Percentiles rank a stretch among this genome's conserved stretches.
phyloP scores from a whole-genome alignment of 2,888 invertebrate species.

The Xestia xanthographa region DNA sequence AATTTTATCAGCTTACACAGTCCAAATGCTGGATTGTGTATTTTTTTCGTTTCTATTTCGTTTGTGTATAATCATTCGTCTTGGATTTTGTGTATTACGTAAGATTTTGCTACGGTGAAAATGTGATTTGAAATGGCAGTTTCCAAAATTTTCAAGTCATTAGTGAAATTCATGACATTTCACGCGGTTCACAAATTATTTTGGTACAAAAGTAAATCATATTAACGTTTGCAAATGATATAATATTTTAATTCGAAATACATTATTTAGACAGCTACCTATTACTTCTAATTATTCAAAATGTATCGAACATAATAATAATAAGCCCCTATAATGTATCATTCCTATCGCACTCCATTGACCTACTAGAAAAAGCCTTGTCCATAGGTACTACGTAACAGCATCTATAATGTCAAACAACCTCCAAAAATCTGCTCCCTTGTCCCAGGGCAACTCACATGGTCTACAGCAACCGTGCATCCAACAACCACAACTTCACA shows the following conservation, averaged over 20 bases:
- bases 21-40: conserved; percentile 61
- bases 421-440: not conserved
- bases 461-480: not conserved
- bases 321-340: not conserved
- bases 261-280: not conserved
- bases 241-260: not conserved
- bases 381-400: not conserved
- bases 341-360: no score
- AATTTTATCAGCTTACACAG: conserved; percentile 72
- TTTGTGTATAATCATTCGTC: conserved; percentile 64
- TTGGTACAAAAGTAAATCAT: not conserved
- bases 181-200: not conserved
- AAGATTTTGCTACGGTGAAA: conserved; percentile 27
- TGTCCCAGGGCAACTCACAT: not conserved
- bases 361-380: not conserved
- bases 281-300: not conserved
- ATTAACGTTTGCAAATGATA: not conserved
- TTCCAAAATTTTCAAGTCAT: not conserved
- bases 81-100: conserved; percentile 45
- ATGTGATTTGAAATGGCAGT: conserved; percentile 36
- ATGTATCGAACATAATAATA: not conserved
- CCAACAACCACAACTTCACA: conserved; percentile 46
- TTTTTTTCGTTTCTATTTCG: conserved; percentile 61
- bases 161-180: not conserved
- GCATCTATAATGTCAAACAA: not conserved